Evolutionary conservation across 2,888 invertebrate genomes (phyloP), one percentile per base, ranked within the genome.

Genomic region (Stenchaetothrips biformis): DNA sequence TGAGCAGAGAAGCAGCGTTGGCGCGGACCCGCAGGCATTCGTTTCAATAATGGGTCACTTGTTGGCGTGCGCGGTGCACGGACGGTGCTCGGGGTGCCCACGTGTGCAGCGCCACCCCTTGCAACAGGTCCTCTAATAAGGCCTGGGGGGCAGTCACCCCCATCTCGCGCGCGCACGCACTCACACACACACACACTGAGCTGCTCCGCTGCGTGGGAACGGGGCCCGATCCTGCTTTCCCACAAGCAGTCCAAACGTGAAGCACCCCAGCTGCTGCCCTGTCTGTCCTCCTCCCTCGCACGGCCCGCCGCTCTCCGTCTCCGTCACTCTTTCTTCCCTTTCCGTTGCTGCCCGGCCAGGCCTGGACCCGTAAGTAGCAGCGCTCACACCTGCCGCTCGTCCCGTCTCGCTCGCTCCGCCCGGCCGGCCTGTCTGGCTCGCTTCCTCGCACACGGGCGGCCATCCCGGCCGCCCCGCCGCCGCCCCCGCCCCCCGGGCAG

Each of bases 121-220:
- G 59, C 59, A 59, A 18, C 59, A 59, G 59, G 13, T 18, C 59
- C 59, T 16, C 59, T 16, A 16, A 9, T 53, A 16, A 53, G 59
- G 13, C 59, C 11, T 13, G 53, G 13, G 53, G n/a, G 53, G 9
- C 53, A 13, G 53, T 25, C 67, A 74, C 67, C 67, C 67, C 67
- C 25, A 74, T 74, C 25, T n/a, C n/a, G n/a, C n/a, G 67, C 67
- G 37, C 37, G 37, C 37, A 37, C 37, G 2, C 37, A 1, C n/a
- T 2, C 37, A 37, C 37, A 37, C 37, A 37, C 37, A 37, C 37
- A 37, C 37, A 37, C 37, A 74, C 25, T 74, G 25, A 25, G 67
- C 67, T 74, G 67, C 67, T 74, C 21, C 21, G 67, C 67, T 25
- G 67, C 67, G 67, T 74, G 67, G 67, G 67, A 74, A 74, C 67